Conservation (phyloP, 2,888 invertebrate species). For the Latrodectus hesperus region DNA sequence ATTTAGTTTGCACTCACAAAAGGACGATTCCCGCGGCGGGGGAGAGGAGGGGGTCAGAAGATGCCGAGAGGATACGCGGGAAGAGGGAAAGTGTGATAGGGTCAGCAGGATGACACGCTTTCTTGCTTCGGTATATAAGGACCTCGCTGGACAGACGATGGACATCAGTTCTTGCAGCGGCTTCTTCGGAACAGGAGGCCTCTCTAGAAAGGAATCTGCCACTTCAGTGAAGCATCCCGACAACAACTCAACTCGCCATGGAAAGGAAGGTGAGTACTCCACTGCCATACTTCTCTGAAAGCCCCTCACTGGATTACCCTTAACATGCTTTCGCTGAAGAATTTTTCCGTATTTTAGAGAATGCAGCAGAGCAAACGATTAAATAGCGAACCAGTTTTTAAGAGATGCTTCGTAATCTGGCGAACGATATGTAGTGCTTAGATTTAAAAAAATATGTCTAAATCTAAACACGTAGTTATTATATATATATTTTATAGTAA, state of each 20-base stretch:
- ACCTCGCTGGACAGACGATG: constrained; percentile 33
- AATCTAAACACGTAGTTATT: no score
- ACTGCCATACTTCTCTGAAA: no score
- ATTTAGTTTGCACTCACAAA: constrained; percentile 40
- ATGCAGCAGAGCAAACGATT: no score
- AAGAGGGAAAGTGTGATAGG: constrained; percentile 57
- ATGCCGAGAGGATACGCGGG: constrained; percentile 1
- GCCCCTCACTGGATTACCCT: not conserved
- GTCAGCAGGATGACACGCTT: constrained; percentile 63
- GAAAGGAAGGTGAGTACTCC: constrained; percentile 57
- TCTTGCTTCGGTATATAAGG: constrained; percentile 49
- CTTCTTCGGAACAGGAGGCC: constrained; percentile 37
- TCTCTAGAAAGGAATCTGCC: constrained; percentile 9
- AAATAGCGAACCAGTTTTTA: not conserved
- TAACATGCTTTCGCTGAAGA: not conserved
- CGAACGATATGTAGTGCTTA: not conserved
- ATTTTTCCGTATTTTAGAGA: not conserved
- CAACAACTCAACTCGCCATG: constrained; percentile 35
- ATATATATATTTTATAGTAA: no score
- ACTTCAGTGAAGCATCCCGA: not conserved
- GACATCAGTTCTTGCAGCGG: constrained; percentile 49
- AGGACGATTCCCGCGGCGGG: constrained; percentile 9
- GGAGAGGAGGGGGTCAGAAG: constrained; percentile 1
- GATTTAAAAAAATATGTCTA: not conserved
- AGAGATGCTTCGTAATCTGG: not conserved